Evolutionary conservation across 2,113 vertebrate genomes (phyloP).

Genomic region (Suricata suricatta): DNA sequence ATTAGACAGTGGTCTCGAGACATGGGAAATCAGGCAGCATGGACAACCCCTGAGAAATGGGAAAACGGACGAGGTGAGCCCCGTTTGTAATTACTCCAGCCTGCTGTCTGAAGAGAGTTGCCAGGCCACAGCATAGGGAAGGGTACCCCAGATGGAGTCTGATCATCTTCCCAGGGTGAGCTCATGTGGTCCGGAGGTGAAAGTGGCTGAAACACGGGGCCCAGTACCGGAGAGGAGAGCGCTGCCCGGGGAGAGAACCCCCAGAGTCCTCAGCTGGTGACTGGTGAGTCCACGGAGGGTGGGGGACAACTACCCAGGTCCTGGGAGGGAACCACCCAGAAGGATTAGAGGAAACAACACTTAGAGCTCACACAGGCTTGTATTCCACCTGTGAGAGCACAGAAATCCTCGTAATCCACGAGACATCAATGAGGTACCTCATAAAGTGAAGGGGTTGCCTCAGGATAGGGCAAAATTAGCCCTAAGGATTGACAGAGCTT

Average conservation of each 20-base stretch:
- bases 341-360: background rate
- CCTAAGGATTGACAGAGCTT: background rate
- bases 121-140: background rate
- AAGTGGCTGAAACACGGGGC: background rate
- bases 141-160: background rate
- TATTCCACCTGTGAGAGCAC: background rate
- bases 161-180: background rate
- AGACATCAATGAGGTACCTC: background rate
- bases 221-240: background rate
- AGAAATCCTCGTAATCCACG: background rate
- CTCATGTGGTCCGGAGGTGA: background rate
- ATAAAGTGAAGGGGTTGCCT: background rate
- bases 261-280: background rate
- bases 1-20: background rate
- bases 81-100: background rate
- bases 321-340: background rate
- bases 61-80: background rate
- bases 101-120: background rate
- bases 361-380: background rate
- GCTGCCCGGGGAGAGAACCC: background rate
- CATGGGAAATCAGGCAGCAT: background rate
- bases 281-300: accelerated
- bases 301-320: background rate
- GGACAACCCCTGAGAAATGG: background rate
- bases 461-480: background rate